phyloP scores from a whole-genome alignment of 1,140 invertebrate genomes.

The Solenopsis invicta region DNA sequence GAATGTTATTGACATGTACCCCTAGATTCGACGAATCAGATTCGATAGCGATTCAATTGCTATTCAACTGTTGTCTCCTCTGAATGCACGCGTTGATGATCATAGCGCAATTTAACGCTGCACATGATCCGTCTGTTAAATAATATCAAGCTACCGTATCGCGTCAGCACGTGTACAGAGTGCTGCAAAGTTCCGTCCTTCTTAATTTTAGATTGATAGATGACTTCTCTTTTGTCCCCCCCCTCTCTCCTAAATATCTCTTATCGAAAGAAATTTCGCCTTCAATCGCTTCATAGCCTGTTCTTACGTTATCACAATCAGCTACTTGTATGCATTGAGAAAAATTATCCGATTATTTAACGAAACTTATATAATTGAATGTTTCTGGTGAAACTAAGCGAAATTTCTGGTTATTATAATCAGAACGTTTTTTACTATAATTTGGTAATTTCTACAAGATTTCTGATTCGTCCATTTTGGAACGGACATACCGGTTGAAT shows the following conservation, averaged over 20 bases:
- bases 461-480: too few species aligned
- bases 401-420: too few species aligned
- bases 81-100: conserved; percentile 54
- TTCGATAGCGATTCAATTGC: conserved; percentile 55
- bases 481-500: too few species aligned
- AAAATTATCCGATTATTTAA: too few species aligned
- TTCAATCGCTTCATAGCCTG: background rate
- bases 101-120: conserved; percentile 47
- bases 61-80: conserved; percentile 50
- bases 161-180: background rate
- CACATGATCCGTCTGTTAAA: conserved; percentile 39
- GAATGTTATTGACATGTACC: conserved; percentile 47
- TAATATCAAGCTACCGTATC: conserved; percentile 26
- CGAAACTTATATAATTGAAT: too few species aligned
- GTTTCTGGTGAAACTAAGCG: too few species aligned
- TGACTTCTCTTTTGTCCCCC: background rate
- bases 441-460: too few species aligned
- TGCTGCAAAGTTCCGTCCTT: background rate
- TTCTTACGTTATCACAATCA: background rate
- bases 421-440: too few species aligned
- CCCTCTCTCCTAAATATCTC: background rate
- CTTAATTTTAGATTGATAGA: background rate
- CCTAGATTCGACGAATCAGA: conserved; percentile 49
- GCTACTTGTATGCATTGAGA: too few species aligned
- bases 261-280: background rate